Percentiles rank a stretch among this genome's conserved stretches.
phyloP scores from a whole-genome alignment of 2,888 invertebrate genomes.

The Andricus quercusramuli region DNA sequence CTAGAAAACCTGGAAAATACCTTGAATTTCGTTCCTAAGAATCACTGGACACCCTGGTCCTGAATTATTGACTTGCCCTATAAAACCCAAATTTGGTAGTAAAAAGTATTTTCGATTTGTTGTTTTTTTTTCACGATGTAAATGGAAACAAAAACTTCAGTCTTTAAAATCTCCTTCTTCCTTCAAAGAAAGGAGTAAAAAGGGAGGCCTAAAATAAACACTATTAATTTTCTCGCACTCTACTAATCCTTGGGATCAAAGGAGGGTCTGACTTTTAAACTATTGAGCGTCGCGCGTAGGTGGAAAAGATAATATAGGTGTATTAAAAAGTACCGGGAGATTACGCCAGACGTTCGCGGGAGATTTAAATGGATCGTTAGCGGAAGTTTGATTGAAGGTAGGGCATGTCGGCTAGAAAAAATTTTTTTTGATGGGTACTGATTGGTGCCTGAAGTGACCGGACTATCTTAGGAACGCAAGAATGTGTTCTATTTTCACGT shows the following conservation, averaged over 20 bases:
- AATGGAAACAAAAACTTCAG: no score
- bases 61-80: no score
- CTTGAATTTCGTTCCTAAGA: no score
- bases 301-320: slow-evolving; percentile 17
- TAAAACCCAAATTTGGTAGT: no score
- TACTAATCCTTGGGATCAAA: slow-evolving; percentile 34
- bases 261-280: slow-evolving; percentile 1
- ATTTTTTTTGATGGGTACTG: slow-evolving; percentile 50
- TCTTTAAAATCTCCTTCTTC: no score
- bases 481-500: slow-evolving; percentile 75
- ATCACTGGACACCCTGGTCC: no score
- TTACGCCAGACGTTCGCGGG: slow-evolving; percentile 5
- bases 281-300: slow-evolving; percentile 13
- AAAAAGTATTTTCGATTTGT: no score
- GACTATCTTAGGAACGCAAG: slow-evolving; percentile 63
- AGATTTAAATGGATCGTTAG: slow-evolving; percentile 28
- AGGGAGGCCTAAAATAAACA: slow-evolving; percentile 22
- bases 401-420: slow-evolving; percentile 28
- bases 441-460: slow-evolving; percentile 47
- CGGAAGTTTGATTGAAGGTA: slow-evolving; percentile 49
- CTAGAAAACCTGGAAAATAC: no score
- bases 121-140: no score
- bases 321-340: background rate
- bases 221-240: slow-evolving; percentile 33
- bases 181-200: no score